Percentiles rank a stretch among this genome's conserved stretches.
These are phyloP conservation scores for Rhodeus uyekii DNA, from an alignment of 2,797 vertebrate genomes.

Conservation along the genomic window DNA sequence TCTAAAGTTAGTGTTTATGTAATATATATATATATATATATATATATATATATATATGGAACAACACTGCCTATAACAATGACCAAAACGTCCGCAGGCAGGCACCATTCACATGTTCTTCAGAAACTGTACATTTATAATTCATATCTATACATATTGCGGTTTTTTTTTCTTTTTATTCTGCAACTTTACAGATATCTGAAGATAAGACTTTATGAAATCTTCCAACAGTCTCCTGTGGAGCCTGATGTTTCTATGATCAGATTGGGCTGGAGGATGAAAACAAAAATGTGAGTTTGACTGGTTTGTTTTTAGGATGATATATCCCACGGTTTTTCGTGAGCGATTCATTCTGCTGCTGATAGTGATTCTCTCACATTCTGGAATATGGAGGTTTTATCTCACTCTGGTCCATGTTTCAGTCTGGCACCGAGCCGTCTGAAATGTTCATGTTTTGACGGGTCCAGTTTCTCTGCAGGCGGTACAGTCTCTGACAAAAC, in stretches of 20 bases:
- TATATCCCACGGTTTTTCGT: not conserved
- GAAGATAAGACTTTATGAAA: constrained; percentile 1
- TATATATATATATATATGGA: too few species aligned
- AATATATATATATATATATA: too few species aligned
- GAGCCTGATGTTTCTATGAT: not conserved
- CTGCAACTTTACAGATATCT: not conserved
- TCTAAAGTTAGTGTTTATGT: too few species aligned
- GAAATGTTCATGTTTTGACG: not conserved
- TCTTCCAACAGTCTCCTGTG: constrained; percentile 2
- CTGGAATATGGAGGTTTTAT: not conserved
- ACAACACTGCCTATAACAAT: too few species aligned
- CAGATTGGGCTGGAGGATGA: not conserved
- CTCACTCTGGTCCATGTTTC: not conserved
- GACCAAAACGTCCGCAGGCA: not conserved
- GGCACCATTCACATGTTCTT: not conserved
- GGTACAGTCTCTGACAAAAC: not conserved
- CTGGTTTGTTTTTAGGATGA: not conserved
- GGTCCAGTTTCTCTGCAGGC: not conserved
- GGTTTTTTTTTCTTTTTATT: not conserved
- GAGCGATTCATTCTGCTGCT: not conserved
- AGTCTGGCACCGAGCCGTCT: not conserved
- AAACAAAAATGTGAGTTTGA: not conserved
- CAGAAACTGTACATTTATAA: not conserved
- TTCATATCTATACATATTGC: not conserved
- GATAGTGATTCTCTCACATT: not conserved